Base-by-base conservation (phyloP, 2,888 invertebrate species). In the Spisula solida region DNA sequence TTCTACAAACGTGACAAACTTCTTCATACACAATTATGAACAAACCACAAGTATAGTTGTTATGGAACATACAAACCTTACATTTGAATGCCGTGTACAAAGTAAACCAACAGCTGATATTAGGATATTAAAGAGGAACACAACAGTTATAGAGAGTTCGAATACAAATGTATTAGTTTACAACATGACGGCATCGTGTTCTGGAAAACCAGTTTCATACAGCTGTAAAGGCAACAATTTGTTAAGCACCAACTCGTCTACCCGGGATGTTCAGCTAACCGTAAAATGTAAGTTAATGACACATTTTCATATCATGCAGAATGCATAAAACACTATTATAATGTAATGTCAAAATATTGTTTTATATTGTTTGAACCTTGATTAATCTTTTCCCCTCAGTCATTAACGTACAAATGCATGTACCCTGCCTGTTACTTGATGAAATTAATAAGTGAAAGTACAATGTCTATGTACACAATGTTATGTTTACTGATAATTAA, bases 201-300 rank as follows among this genome's bases (percentile, higher is more conserved):
- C 25, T 25, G 60, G 60, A n/a, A 5, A n/a, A 66, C 60, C 25
- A n/a, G 60, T 66, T 25, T 12, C 0, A 1, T 66, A 66, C 60
- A 66, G 60, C 10, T 66, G 60, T 66, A 25, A 66, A n/a, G 60
- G 60, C n/a, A 25, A 66, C n/a, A 66, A 66, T 66, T 25, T n/a
- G 12, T 25, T 66, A 25, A 66, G 8, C 60, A 66, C 20, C 60
- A 25, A 10, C n/a, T 0, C 25, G n/a, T 66, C 60, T 10, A 25
- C 60, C 2, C n/a, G 60, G 1, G 25, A 25, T 2, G 5, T 66
- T n/a, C 25, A 66, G 12, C 10, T 66, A 12, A 25, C 10, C 10
- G 60, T 66, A 10, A 66, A 25, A 66, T 66, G 60, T 66, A 66
- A 66, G 60, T 25, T 0, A 12, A 12, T 1, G 6, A n/a, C 18